Evolutionary conservation across 2,888 invertebrate species (phyloP).

Genomic region (Oscheius sp.): DNA sequence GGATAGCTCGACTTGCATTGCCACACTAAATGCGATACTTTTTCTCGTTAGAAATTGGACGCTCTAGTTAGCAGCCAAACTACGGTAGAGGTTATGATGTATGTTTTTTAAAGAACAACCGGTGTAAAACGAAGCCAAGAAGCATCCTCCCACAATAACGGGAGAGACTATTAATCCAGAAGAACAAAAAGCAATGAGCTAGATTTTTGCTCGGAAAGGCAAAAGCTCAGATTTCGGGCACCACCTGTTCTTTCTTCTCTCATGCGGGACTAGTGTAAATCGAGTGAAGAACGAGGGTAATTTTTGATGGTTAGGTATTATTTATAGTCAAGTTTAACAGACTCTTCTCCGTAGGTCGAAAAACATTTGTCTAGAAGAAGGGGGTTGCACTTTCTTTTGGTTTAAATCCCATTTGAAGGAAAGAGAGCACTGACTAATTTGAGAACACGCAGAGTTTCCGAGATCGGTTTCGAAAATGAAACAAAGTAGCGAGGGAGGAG

Average conservation of each 20-base stretch:
- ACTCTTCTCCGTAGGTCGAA: not conserved
- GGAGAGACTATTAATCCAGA: too few relatives aligned
- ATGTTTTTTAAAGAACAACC: too few relatives aligned
- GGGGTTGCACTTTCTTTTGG: constrained; percentile 26
- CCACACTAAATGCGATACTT: too few relatives aligned
- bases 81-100: too few relatives aligned
- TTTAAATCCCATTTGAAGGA: constrained; percentile 15
- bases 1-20: too few relatives aligned
- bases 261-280: constrained; percentile 22
- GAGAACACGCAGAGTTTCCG: constrained; percentile 27
- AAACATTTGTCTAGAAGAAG: too few relatives aligned
- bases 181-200: too few relatives aligned
- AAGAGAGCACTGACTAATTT: constrained; percentile 23
- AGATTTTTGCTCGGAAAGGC: constrained; percentile 25
- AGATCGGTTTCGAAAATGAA: constrained; percentile 10
- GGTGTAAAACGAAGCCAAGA: too few relatives aligned
- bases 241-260: constrained; percentile 27
- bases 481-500: not conserved
- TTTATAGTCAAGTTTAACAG: not conserved
- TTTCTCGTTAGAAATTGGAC: too few relatives aligned
- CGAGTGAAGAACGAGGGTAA: constrained; percentile 23
- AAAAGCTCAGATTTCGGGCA: constrained; percentile 29
- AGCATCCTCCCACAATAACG: too few relatives aligned
- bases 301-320: not conserved
- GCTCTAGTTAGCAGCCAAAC: too few relatives aligned